Evolutionary conservation across 2,888 invertebrate genomes (phyloP), one percentile per base, ranked within the genome.

Genomic region (Phyllotreta striolata): DNA sequence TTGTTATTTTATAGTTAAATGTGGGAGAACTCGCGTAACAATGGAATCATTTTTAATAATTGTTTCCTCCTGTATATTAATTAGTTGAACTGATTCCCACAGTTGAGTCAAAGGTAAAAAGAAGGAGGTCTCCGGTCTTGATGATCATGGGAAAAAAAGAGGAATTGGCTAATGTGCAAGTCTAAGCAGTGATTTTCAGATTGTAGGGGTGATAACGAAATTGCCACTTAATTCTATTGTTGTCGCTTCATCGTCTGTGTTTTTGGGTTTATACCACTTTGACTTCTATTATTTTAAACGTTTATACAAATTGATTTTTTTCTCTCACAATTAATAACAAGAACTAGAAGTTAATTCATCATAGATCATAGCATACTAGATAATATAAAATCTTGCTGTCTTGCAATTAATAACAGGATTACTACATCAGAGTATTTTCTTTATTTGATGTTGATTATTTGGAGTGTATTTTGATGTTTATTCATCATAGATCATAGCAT

Each of bases 41-140:
- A 81, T 80, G 75, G 77, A 72, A 74, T 78, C 74, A 77, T 79
- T 78, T 80, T 79, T 78, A 79, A 80, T 81, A 81, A 81, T 80
- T 79, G 77, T 75, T 78, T 77, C 76, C 80, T 78, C 74, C 76
- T 79, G 80, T 78, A 79, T 80, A 80, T 80, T 80, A 80, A 81
- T 81, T 76, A 77, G 77, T 73, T 74, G 80, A 76, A 78, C 81
- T 76, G 78, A 76, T 82, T 82, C 81, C 77, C 81, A 81, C 74
- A 74, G 65, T 63, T 56, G 54, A 66, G 62, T 63, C 67, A 65
- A 69, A 70, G 67, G 66, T 68, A 66, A 67, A 60, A 62, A 56
- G 38, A 59, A 64, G 57, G 57, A 55, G 54, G 63, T 69, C 57
- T 60, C 66, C 64, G 62, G 60, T 41, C 55, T 10, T 55, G 24